phyloP scores from a whole-genome alignment of 2,113 vertebrate species.

The Leucoraja erinaceus region DNA sequence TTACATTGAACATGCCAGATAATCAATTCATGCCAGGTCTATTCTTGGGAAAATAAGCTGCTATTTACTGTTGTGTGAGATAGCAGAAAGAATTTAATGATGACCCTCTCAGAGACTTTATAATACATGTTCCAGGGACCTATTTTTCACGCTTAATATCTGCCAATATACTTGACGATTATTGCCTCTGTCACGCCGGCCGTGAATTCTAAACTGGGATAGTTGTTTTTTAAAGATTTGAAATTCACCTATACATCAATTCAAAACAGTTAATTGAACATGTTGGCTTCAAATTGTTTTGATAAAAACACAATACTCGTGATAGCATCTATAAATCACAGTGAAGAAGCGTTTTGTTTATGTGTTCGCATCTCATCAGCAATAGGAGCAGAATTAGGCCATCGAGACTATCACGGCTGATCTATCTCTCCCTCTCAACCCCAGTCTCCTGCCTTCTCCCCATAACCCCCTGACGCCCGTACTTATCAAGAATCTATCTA shows the following conservation, averaged over 20 bases:
- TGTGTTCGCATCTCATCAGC: background rate
- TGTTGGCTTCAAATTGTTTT: conserved; percentile 4
- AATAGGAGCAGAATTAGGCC: too few species aligned
- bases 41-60: conserved; percentile 17
- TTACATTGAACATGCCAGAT: conserved; percentile 10
- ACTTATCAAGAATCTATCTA: too few species aligned
- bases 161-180: background rate
- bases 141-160: background rate
- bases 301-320: background rate
- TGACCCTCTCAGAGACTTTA: background rate
- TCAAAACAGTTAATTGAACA: background rate
- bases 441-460: too few species aligned
- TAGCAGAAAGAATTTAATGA: background rate
- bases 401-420: too few species aligned
- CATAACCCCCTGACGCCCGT: too few species aligned
- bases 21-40: conserved; percentile 7
- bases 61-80: background rate
- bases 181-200: background rate
- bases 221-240: background rate
- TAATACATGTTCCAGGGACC: background rate
- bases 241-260: background rate
- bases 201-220: background rate
- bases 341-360: background rate
- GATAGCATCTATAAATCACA: conserved; percentile 12
- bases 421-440: too few species aligned